Conservation (phyloP, 2,113 vertebrate species). For the Pluvianellus socialis region DNA sequence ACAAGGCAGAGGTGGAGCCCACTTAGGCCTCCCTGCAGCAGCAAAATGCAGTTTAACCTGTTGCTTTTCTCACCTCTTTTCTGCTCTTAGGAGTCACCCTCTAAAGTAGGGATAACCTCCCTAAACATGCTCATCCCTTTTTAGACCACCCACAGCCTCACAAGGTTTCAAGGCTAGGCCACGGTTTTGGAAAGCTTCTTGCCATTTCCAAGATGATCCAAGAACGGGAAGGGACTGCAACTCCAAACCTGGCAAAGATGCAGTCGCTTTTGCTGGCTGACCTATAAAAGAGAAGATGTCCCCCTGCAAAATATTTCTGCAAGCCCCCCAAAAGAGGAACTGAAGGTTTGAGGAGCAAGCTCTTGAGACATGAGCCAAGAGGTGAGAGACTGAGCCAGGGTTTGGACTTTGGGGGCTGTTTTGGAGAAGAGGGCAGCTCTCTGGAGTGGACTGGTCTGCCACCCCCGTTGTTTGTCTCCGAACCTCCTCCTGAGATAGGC, state of each 20-base stretch:
- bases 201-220: background rate
- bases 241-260: background rate
- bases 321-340: background rate
- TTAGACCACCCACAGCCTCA: background rate
- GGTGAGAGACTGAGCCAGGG: background rate
- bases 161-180: background rate
- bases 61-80: background rate
- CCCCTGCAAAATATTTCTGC: background rate
- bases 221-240: background rate
- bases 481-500: background rate
- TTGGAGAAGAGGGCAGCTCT: background rate
- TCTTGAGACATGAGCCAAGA: background rate
- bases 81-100: background rate
- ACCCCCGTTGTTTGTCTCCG: accelerated
- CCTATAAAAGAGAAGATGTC: background rate
- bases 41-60: background rate
- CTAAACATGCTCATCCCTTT: background rate
- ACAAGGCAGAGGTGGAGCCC: background rate
- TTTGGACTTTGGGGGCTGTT: background rate
- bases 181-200: background rate
- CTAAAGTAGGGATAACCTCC: background rate
- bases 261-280: background rate
- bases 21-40: background rate
- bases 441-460: background rate
- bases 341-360: background rate